Conservation (phyloP, 2,113 vertebrate species). For the Dissostichus mawsoni region DNA sequence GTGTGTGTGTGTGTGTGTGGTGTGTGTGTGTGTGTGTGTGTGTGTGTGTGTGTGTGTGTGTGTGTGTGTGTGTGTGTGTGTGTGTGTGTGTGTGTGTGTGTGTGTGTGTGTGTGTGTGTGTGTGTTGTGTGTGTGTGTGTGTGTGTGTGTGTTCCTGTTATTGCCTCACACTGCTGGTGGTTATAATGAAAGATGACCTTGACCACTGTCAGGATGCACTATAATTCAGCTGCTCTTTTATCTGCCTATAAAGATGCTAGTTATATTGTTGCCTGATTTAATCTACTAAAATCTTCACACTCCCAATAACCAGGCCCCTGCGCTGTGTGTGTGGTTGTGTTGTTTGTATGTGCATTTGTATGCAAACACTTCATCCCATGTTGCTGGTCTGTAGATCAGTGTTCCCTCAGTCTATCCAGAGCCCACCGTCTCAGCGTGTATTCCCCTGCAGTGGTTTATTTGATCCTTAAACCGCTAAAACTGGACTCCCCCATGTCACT, state of each 20-base stretch:
- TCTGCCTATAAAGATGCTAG: slow-evolving; percentile 66
- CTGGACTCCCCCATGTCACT: slow-evolving; percentile 39
- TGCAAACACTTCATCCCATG: slow-evolving; percentile 7
- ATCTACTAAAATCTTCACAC: slow-evolving; percentile 67
- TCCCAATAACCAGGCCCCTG: slow-evolving; percentile 46
- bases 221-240: slow-evolving; percentile 72
- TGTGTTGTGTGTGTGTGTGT: not conserved
- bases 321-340: slow-evolving; percentile 26
- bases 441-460: slow-evolving; percentile 22
- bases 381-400: slow-evolving; percentile 8
- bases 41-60: too few species aligned
- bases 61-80: slow-evolving; percentile 12
- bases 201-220: slow-evolving; percentile 58
- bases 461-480: slow-evolving; percentile 41
- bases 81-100: not conserved
- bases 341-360: slow-evolving; percentile 10
- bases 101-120: too few species aligned
- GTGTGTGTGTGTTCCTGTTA: slow-evolving; percentile 25
- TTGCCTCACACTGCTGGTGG: slow-evolving; percentile 49
- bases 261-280: slow-evolving; percentile 60
- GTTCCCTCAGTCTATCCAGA: slow-evolving; percentile 22
- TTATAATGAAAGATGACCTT: slow-evolving; percentile 77
- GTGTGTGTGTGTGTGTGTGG: not conserved
- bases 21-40: too few species aligned
- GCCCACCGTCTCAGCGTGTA: slow-evolving; percentile 23